A percentile compares a stretch with the other conserved stretches of the same genome.
Conservation (phyloP, 2,113 vertebrate genomes). For the Podarcis muralis region DNA sequence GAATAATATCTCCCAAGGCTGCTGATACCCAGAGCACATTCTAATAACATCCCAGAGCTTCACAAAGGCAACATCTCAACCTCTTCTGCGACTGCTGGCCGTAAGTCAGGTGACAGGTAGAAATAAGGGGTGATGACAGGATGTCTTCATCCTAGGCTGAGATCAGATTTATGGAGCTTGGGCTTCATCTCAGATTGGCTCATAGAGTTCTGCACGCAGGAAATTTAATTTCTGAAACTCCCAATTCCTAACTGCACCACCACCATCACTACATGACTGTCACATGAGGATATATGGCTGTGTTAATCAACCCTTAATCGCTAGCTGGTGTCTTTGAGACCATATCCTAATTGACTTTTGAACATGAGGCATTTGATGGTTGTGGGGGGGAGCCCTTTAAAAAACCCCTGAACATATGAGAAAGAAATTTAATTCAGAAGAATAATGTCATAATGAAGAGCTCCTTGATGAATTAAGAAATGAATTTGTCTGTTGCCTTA, state of each 20-base stretch:
- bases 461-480: slow-evolving; percentile 1
- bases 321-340: not conserved
- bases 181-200: not conserved
- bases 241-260: not conserved
- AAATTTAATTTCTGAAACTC: not conserved
- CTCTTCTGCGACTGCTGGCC: not conserved
- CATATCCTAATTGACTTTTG: not conserved
- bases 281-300: not conserved
- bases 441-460: not conserved
- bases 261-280: not conserved
- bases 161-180: not conserved
- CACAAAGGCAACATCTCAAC: not conserved
- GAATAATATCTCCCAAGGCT: not conserved
- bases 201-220: not conserved
- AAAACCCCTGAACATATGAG: not conserved
- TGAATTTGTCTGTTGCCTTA: slow-evolving; percentile 18
- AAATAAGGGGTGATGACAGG: not conserved
- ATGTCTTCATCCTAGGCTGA: not conserved
- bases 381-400: not conserved
- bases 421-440: not conserved
- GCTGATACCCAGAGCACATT: not conserved
- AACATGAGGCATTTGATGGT: not conserved
- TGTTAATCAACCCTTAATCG: not conserved
- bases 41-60: not conserved
- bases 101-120: not conserved